Base-by-base conservation (phyloP, 2,888 invertebrate species). In the Listrodromus nycthemerus region DNA sequence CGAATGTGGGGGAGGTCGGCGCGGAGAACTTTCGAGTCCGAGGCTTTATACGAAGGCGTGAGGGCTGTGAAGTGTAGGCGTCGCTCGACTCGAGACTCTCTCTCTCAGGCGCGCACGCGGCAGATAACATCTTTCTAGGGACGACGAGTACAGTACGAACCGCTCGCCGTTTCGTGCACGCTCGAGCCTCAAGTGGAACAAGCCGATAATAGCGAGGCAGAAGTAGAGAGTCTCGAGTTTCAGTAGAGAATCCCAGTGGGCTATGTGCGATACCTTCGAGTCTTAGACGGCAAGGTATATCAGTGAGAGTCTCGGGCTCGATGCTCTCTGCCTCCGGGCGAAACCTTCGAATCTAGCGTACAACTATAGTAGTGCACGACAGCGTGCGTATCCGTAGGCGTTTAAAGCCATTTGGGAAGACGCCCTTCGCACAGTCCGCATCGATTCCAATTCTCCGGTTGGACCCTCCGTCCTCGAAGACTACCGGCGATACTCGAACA, bases 181-280 rank as follows among this genome's bases (percentile, higher is more conserved):
- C 80, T 78, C 77, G 70, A 80, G 76, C 78, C 75, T 80, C 81
- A 81, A 86, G 83, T 86, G 83, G 83, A 84, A 83, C 86, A 86
- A 78, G 80, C 84, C 86, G 86, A 86, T 86, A 86, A 86, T 84
- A 81, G 84, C 79, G 69, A 76, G 76, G 73, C 71, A 74, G 63
- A 69, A 83, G 69, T n/a, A 61, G 58, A 58, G 79, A 58, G 71
- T 84, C 82, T 78, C 78, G 61, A 82, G 74, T 83, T 83, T 83
- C 27, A 50, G 16, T 73, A 75, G 71, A 77, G 71, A 80, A 83
- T 80, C 65, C 66, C 75, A 63, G 74, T 61, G 74, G 74, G 63
- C 55, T 67, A 85, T 81, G 85, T 80, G 83, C 85, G 86, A 87
- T 87, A 84, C 83, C 67, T 69, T 79, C 30, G 80, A 81, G 74